Base-by-base conservation (phyloP, 1,140 invertebrate genomes). In the Zaprionus kolodkinae region DNA sequence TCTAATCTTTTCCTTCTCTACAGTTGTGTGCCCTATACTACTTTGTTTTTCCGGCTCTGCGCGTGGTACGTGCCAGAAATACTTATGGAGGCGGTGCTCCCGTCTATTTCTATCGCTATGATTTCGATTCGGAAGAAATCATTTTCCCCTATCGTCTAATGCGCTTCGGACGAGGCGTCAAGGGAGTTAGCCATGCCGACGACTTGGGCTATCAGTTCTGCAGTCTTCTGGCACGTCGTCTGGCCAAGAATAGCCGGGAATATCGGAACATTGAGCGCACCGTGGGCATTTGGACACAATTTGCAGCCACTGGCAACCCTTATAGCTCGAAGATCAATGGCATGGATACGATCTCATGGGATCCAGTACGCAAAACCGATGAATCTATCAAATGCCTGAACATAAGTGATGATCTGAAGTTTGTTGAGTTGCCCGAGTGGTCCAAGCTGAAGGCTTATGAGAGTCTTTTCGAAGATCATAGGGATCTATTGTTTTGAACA, bases 131-230 rank as follows among this genome's bases (percentile, higher is more conserved):
- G 15, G 84, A 91, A 54, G 76, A 81, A n/a, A 10, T 86, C 0
- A 73, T 90, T 33, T 85, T 77, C 55, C 88, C 91, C 0, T 88
- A 81, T 40, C 76, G 91, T 27, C 61, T 94, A 5, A 93, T 94
- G 81, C 90, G 91, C 3, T 72, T 76, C n/a, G 91, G 91, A 1
- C 91, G 87, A 48, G 90, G 89, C 4, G 78, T 92, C 0, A 90
- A 89, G 59, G 91, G 91, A 21, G 93, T 94, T 0, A 93, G 93
- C 73, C 95, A 96, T 84, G 94, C 93, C 0, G 95, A 96, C 69
- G 95, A 96, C 56, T 57, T 95, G 7, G 94, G 94, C 45, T 96
- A 95, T 89, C 75, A 95, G 21, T 96, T 96, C 76, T 90, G 93
- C 67, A 94, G 92, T 56, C 73, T 86, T 30, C 75, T 93, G 40